Conservation (phyloP, 1,140 invertebrate genomes). For the Platyscapa corneri region DNA sequence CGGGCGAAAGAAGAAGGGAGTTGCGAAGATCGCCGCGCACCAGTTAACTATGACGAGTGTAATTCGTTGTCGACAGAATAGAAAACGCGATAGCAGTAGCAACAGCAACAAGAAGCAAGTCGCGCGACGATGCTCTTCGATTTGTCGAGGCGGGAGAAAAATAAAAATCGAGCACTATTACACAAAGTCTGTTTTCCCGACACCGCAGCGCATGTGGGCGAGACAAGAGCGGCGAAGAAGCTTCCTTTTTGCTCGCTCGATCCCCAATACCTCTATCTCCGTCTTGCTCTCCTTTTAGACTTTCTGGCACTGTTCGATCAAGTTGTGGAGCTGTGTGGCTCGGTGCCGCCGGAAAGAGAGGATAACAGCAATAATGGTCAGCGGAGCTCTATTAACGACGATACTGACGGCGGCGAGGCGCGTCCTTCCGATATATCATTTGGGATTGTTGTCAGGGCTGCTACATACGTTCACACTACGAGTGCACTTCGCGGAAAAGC, state of each 20-base stretch:
- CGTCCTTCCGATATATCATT: slow-evolving; percentile 15
- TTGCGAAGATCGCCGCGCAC: background rate
- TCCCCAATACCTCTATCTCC: background rate
- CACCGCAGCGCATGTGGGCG: slow-evolving; percentile 8
- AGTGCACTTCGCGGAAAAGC: too few species aligned
- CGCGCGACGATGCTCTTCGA: background rate
- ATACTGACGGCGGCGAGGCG: background rate
- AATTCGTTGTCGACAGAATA: background rate
- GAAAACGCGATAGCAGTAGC: background rate
- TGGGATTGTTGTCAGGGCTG: background rate
- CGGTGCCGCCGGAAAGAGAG: background rate
- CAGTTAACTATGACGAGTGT: background rate
- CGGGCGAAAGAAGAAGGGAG: background rate
- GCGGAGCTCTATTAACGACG: background rate
- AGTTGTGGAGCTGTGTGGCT: background rate
- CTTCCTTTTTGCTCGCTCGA: background rate
- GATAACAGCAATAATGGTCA: background rate
- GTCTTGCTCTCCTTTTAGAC: slow-evolving; percentile 26
- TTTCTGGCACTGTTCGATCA: slow-evolving; percentile 4
- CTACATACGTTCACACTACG: background rate
- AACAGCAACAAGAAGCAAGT: background rate
- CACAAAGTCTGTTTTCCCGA: slow-evolving; percentile 3
- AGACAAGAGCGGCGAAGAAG: background rate
- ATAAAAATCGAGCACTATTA: background rate
- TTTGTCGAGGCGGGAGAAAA: background rate